These are phyloP conservation scores for Climacteris rufus DNA, from an alignment of 2,113 vertebrate genomes.

Conservation along the genomic window DNA sequence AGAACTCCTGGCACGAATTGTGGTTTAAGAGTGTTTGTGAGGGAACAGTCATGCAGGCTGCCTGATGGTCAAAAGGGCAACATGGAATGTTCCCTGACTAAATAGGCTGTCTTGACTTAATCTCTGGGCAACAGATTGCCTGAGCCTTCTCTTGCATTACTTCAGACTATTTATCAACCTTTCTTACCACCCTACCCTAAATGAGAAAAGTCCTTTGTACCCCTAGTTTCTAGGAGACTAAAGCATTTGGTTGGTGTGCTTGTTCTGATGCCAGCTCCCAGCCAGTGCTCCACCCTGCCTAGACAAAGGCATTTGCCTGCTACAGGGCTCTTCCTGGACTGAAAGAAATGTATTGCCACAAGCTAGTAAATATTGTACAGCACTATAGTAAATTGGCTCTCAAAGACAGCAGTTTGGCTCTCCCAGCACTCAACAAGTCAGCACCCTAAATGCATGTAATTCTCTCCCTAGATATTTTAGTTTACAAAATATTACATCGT, in stretches of 20 bases:
- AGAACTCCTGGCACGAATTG: neutral
- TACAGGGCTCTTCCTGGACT: neutral
- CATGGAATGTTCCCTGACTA: neutral
- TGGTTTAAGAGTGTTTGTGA: neutral
- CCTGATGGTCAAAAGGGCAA: neutral
- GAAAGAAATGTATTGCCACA: neutral
- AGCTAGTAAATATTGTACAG: neutral
- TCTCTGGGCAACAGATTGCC: neutral
- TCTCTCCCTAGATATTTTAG: neutral
- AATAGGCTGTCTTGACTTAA: neutral
- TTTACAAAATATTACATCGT: constrained; percentile 23
- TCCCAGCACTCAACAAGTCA: constrained; percentile 36
- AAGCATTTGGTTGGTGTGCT: neutral
- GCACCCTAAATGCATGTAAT: neutral
- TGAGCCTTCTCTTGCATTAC: neutral
- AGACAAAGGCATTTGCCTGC: neutral
- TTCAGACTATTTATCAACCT: neutral
- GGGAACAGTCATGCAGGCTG: neutral
- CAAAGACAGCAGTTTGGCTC: neutral
- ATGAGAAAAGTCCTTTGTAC: neutral
- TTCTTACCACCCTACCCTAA: neutral
- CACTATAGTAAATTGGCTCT: neutral
- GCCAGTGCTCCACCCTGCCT: neutral
- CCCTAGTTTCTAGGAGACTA: neutral
- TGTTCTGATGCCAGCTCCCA: neutral